phyloP scores from a whole-genome alignment of 37 sponge, comb jelly and placozoan species.

The Axinella damicornis region DNA sequence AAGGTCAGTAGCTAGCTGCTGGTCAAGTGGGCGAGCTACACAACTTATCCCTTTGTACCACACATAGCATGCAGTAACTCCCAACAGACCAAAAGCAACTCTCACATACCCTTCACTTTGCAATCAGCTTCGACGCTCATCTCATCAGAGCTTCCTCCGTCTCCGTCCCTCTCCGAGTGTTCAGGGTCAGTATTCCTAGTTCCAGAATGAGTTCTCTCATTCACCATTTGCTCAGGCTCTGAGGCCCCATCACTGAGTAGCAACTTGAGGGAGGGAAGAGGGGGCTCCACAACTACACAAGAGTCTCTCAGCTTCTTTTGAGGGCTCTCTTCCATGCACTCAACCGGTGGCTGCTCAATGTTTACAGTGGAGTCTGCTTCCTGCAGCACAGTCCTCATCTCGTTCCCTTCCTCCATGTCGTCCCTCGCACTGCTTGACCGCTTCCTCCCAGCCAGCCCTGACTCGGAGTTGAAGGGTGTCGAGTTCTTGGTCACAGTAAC shows the following conservation, averaged over 20 bases:
- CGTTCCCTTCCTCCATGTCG: slow-evolving; percentile 20
- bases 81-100: too few species aligned
- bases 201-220: neutral
- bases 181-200: neutral
- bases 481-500: too few species aligned
- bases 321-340: neutral
- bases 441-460: slow-evolving; percentile 1
- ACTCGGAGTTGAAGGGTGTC: too few species aligned
- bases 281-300: too few species aligned
- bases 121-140: neutral
- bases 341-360: slow-evolving; percentile 3
- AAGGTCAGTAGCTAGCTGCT: too few species aligned
- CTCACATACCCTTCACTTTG: too few species aligned
- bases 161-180: neutral
- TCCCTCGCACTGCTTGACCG: slow-evolving; percentile 18
- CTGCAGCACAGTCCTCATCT: slow-evolving; percentile 46
- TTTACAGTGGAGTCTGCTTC: slow-evolving; percentile 87
- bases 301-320: too few species aligned
- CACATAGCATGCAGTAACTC: too few species aligned
- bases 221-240: neutral
- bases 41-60: too few species aligned
- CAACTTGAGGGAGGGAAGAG: slow-evolving; percentile 1
- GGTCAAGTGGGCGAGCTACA: too few species aligned
- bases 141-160: neutral
- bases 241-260: neutral